Evolutionary conservation across 92 coral and sea anemone genomes (phyloP).

Genomic region (Bergia sp.): DNA sequence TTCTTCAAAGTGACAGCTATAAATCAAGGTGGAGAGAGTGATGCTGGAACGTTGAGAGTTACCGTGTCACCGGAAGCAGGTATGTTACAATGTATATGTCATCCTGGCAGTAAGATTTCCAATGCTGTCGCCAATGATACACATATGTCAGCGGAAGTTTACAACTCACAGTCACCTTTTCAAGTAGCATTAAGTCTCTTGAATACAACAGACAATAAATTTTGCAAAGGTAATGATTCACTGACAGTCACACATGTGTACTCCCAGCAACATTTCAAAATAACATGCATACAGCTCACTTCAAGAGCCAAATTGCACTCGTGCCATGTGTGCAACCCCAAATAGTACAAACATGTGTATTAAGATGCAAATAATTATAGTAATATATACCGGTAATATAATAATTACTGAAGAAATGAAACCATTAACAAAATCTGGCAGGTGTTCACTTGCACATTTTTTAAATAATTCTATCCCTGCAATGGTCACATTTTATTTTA

Average conservation of each 20-base stretch:
- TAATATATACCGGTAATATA: neutral
- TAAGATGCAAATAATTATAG: no score
- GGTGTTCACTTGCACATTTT: neutral
- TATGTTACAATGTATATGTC: neutral
- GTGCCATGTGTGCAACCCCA: no score
- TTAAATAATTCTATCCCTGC: neutral
- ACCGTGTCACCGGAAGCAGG: constrained; percentile 14
- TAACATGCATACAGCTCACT: no score
- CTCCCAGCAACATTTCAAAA: no score
- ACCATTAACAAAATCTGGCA: neutral
- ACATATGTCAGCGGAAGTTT: neutral
- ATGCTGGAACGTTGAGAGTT: neutral
- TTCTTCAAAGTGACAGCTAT: constrained; percentile 17
- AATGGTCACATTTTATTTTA: neutral
- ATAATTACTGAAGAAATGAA: neutral
- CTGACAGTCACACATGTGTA: no score
- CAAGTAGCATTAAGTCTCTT: no score
- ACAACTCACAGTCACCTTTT: neutral
- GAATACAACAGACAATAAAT: no score
- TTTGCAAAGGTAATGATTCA: no score
- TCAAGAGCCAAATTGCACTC: no score
- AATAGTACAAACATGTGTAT: no score
- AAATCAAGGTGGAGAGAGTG: constrained; percentile 36
- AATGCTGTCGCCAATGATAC: neutral
- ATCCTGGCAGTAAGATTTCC: no score